phyloP scores from a whole-genome alignment of 1,140 invertebrate species.

The Zaprionus kolodkinae region DNA sequence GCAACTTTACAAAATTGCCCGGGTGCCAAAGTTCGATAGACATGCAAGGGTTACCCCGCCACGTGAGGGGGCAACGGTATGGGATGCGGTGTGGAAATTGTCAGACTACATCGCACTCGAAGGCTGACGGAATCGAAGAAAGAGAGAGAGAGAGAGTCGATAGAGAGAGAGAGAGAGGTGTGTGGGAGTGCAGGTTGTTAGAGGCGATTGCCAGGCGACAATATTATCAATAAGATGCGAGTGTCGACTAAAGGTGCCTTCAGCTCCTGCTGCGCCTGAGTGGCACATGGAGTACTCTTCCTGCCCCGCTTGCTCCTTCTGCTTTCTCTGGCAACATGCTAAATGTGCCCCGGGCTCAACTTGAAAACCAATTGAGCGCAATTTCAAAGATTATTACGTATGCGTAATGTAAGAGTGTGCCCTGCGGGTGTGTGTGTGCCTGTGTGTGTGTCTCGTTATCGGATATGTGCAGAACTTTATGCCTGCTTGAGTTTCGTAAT shows the following conservation, averaged over 20 bases:
- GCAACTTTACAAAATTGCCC: slow-evolving; percentile 73
- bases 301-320: background rate
- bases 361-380: slow-evolving; percentile 75
- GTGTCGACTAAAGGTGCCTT: slow-evolving; percentile 33
- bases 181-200: slow-evolving; percentile 34
- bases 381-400: slow-evolving; percentile 78
- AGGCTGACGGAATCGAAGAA: slow-evolving; percentile 10
- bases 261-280: background rate
- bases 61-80: background rate
- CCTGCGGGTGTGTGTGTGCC: slow-evolving; percentile 5
- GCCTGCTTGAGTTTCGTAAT: slow-evolving; percentile 68
- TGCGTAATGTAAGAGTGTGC: slow-evolving; percentile 48
- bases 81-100: slow-evolving; percentile 5
- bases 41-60: slow-evolving; percentile 52
- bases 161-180: slow-evolving; percentile 34
- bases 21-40: slow-evolving; percentile 64
- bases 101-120: slow-evolving; percentile 26
- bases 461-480: slow-evolving; percentile 64
- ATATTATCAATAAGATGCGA: slow-evolving; percentile 60
- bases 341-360: slow-evolving; percentile 56
- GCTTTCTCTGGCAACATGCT: slow-evolving; percentile 29
- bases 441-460: slow-evolving; percentile 38
- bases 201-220: slow-evolving; percentile 66
- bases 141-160: slow-evolving; percentile 34
- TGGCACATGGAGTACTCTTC: slow-evolving; percentile 4